Evolutionary conservation across 1,140 invertebrate genomes (phyloP), one percentile per base, ranked within the genome.

Genomic region (Tetraneura akinire): DNA sequence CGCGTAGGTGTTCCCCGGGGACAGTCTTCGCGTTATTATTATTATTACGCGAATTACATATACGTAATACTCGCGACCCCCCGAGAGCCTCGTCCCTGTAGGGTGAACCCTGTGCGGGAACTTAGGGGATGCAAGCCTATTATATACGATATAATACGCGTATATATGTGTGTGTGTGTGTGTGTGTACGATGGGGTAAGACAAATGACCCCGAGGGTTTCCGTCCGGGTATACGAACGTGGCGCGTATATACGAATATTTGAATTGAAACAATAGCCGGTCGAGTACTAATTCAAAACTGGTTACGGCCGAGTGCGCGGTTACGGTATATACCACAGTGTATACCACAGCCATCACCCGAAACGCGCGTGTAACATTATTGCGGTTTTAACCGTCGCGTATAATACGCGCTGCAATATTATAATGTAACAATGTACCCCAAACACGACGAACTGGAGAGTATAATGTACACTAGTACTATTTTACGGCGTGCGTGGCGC

Each of bases 201-300:
- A 78, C 74, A 78, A 78, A 78, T 60, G 74, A 78, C 74, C 53
- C 55, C 29, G 55, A 62, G 74, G 74, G 74, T 74, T 57, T 57
- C 37, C 53, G 26, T 37, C 32, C 32, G 32, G 32, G 32, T 8
- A n/a, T n/a, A 37, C 32, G 32, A 37, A 37, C 8, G 32, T 3
- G 8, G 1, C 45, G 42, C 21, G 45, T 55, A 51, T n/a, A 37
- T 37, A 23, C 64, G 42, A 47, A 76, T 37, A 37, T 76, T 76
- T 76, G 73, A 62, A 78, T 60, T 78, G 74, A 78, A 78, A 78
- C 74, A 78, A 78, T 78, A 78, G 74, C 74, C n/a, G 32, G 74
- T 55, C n/a, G 32, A 45, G 53, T 53, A 57, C 26, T 57, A 57
- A 78, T 78, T 60, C 74, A 62, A 78, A 78, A 78, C 74, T 47